These are phyloP conservation scores for Merluccius polli DNA, from an alignment of 2,797 vertebrate species.

Conservation along the genomic window DNA sequence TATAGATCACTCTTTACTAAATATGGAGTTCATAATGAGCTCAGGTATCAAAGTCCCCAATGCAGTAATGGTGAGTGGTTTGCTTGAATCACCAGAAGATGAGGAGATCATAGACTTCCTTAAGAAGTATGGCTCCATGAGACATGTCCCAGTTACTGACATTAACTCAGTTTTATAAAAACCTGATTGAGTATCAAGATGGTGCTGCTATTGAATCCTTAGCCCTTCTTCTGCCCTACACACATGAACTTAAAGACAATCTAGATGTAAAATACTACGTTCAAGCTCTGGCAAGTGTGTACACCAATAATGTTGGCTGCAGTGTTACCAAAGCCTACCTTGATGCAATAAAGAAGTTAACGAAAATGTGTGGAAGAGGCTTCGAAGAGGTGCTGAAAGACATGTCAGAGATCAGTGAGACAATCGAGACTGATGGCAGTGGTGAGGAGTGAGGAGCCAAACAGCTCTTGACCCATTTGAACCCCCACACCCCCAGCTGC, in stretches of 20 bases:
- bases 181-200: too few relatives aligned
- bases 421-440: conserved; percentile 8
- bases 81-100: too few relatives aligned
- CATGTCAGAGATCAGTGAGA: conserved; percentile 15
- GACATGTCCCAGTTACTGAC: neutral
- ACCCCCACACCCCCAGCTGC: too few relatives aligned
- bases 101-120: too few relatives aligned
- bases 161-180: neutral
- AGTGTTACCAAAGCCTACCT: neutral
- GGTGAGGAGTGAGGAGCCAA: too few relatives aligned
- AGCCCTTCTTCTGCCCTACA: too few relatives aligned
- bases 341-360: conserved; percentile 12
- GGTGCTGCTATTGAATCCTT: too few relatives aligned
- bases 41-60: neutral
- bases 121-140: neutral
- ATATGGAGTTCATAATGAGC: neutral
- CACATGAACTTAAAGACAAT: too few relatives aligned
- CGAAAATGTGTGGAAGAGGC: conserved; percentile 9
- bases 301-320: neutral
- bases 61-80: too few relatives aligned
- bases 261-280: too few relatives aligned
- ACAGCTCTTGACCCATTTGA: too few relatives aligned
- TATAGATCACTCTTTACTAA: neutral
- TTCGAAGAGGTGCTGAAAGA: conserved; percentile 13
- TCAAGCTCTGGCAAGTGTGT: too few relatives aligned